Evolutionary conservation across 2,888 invertebrate genomes (phyloP), one percentile per base, ranked within the genome.

Genomic region (Halictus ligatus): DNA sequence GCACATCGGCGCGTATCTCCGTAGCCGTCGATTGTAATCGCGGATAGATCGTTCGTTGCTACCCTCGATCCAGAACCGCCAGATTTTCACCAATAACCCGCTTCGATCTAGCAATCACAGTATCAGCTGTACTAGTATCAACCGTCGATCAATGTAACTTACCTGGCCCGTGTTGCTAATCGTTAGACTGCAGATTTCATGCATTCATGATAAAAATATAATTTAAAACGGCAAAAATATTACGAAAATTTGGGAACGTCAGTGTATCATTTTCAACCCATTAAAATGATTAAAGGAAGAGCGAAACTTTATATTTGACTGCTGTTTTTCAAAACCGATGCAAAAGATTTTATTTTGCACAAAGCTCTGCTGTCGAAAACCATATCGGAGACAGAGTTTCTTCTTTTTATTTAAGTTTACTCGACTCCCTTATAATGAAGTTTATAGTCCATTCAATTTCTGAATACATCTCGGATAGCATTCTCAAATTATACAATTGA

Each of bases 11-110:
- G 78, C 78, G 84, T 89, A 84, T 60, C 87, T 80, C 82, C 78
- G 81, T 74, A 18, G 73, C 64, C 81, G 64, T 69, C 83, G 89
- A 86, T 89, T 84, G 88, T 89, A 78, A 86, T 89, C 89, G 85
- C 69, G 83, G 75, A 69, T 35, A 12, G 79, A 83, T 72, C 78
- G 46, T 58, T 54, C 79, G 79, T 88, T 81, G 86, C 71, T 75
- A 86, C 77, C 81, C 85, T 79, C 73, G 46, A 76, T 81, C 75
- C 46, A 58, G 69, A 40, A 69, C 46, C 72, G 40, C 7, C 48
- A n/a, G 12, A 5, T 48, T 75, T 46, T 50, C 76, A 25, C 5
- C 60, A 29, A 58, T 18, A 46, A n/a, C 18, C 8, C 40, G 40
- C 4, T 18, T n/a, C 69, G 1, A 8, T 40, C 40, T 10, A 21